A percentile compares a stretch with the other conserved stretches of the same genome.
Conservation (phyloP, 2,797 vertebrate genomes). For the Brachyrhaphis roseni region DNA sequence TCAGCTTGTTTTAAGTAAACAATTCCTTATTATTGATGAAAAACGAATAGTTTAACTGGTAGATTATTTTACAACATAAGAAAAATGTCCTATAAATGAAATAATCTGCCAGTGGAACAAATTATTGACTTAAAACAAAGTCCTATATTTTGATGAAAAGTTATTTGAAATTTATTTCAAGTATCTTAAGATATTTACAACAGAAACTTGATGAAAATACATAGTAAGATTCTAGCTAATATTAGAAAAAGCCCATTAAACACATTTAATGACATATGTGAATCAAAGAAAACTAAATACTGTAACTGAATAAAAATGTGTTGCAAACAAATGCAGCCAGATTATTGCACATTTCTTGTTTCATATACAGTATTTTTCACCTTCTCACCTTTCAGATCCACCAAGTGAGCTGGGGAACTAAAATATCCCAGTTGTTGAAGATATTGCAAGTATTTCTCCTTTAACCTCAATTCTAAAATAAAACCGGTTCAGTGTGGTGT, state of each 20-base stretch:
- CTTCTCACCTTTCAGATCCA: background rate
- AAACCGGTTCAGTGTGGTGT: slow-evolving; percentile 5
- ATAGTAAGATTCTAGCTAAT: background rate
- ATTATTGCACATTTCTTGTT: background rate
- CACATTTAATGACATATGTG: background rate
- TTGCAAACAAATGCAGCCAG: background rate
- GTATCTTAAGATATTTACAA: too few species aligned
- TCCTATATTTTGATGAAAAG: too few species aligned
- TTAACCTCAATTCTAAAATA: slow-evolving; percentile 11
- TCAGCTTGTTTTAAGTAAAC: too few species aligned
- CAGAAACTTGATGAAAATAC: too few species aligned
- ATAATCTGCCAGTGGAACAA: too few species aligned
- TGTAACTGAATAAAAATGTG: background rate
- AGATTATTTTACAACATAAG: too few species aligned
- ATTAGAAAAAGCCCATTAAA: background rate
- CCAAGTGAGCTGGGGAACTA: background rate
- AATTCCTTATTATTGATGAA: too few species aligned
- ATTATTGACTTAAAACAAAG: too few species aligned
- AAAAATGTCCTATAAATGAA: too few species aligned
- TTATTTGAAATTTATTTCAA: too few species aligned
- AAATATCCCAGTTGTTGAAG: background rate
- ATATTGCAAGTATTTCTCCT: slow-evolving; percentile 6
- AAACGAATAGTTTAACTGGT: too few species aligned
- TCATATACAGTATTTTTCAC: background rate
- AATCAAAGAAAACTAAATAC: background rate